Percentiles rank a stretch among this genome's conserved stretches.
Evolutionary conservation across 2,113 vertebrate genomes (phyloP).

Genomic region (Tyrannus savana): DNA sequence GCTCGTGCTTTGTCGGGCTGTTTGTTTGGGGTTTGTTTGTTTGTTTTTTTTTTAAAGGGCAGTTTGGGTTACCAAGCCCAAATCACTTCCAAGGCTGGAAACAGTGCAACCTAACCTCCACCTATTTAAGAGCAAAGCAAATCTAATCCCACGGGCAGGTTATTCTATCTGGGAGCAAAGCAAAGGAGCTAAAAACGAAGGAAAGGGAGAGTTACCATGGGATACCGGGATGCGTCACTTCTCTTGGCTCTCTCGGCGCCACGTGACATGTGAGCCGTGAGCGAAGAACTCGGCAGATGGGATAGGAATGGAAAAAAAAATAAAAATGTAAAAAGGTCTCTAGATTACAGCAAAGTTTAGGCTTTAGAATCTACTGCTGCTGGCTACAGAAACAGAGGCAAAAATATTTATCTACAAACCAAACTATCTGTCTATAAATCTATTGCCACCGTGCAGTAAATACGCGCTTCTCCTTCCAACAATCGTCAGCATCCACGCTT

Average conservation of each 20-base stretch:
- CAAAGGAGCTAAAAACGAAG: neutral
- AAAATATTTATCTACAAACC: neutral
- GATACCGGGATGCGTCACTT: conserved; percentile 47
- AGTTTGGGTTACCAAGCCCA: accelerated
- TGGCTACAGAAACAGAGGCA: neutral
- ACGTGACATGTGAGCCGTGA: neutral
- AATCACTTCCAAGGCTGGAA: neutral
- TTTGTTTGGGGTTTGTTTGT: neutral
- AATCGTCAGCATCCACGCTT: neutral
- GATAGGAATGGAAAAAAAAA: neutral
- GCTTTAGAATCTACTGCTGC: neutral
- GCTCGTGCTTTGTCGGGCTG: neutral
- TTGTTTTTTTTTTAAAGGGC: neutral
- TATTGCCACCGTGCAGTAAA: neutral
- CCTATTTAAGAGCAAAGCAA: neutral
- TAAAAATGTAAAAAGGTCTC: neutral
- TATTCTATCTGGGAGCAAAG: neutral
- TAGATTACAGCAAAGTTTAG: neutral
- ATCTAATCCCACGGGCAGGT: neutral
- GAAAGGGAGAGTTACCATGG: conserved; percentile 48
- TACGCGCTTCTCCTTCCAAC: neutral
- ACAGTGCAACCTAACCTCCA: neutral
- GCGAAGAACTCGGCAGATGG: neutral
- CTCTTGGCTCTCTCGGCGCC: neutral
- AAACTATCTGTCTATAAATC: neutral